phyloP scores from a whole-genome alignment of 1,140 invertebrate genomes.

The Trialeurodes vaporariorum region DNA sequence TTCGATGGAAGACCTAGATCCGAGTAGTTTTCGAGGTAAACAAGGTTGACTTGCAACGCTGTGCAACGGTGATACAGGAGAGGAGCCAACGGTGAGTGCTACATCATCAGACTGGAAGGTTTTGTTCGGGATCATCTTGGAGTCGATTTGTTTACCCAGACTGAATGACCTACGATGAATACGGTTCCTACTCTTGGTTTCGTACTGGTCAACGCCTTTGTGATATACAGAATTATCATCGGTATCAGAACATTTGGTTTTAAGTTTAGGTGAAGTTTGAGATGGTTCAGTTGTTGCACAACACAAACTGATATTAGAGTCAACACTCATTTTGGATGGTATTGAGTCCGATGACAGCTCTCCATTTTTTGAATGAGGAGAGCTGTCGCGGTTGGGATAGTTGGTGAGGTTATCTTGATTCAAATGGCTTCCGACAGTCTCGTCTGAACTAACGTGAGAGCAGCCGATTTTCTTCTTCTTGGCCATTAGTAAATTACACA shows the following conservation, averaged over 20 bases:
- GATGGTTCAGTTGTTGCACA: slow-evolving; percentile 25
- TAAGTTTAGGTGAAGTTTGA: slow-evolving; percentile 7
- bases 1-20: slow-evolving; percentile 11
- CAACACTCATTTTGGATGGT: slow-evolving; percentile 6
- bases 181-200: slow-evolving; percentile 30
- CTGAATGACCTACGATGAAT: slow-evolving; percentile 22
- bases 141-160: slow-evolving; percentile 4
- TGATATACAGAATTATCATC: slow-evolving; percentile 15
- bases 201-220: background rate
- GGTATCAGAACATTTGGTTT: slow-evolving; percentile 14
- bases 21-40: slow-evolving; percentile 4
- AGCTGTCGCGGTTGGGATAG: too few species aligned
- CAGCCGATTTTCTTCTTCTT: background rate
- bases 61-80: background rate
- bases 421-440: background rate
- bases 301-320: slow-evolving; percentile 25
- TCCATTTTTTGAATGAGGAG: background rate
- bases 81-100: background rate
- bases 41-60: background rate
- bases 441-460: background rate
- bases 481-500: background rate
- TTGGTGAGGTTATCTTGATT: background rate
- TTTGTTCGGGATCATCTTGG: slow-evolving; percentile 1
- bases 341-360: background rate
- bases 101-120: background rate